phyloP scores from a whole-genome alignment of 92 coral and sea anemone genomes.

The Isaurus tuberculatus region DNA sequence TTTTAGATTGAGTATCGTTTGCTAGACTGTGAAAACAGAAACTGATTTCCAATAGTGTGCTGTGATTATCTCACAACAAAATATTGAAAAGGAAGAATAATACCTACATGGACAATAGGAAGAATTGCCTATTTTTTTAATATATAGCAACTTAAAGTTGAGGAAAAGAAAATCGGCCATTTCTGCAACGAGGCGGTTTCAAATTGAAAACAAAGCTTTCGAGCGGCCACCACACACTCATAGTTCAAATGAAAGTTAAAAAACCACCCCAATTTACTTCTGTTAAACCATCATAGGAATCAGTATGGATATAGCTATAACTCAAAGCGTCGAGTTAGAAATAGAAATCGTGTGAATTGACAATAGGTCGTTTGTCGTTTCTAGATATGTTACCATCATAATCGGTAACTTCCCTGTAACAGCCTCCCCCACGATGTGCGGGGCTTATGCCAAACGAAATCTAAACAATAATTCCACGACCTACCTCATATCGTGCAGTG shows the following conservation, averaged over 20 bases:
- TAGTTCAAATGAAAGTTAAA: not conserved
- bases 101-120: not conserved
- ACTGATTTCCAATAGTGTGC: conserved; percentile 34
- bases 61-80: conserved; percentile 21
- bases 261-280: not conserved
- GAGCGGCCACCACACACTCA: not conserved
- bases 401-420: not conserved
- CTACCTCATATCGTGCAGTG: conserved; percentile 39
- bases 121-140: not conserved
- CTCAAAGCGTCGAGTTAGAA: not conserved
- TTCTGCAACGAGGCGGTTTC: conserved; percentile 53
- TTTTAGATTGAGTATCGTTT: conserved; percentile 21
- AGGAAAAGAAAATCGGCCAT: not conserved
- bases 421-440: not conserved
- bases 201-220: conserved; percentile 58
- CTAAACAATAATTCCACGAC: conserved; percentile 10
- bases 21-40: conserved; percentile 4
- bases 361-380: conserved; percentile 16
- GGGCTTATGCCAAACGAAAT: conserved; percentile 6
- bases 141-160: not conserved
- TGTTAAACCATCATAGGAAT: not conserved
- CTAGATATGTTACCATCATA: not conserved
- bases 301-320: not conserved
- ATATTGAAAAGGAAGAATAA: conserved; percentile 1
- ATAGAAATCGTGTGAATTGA: conserved; percentile 13